These are phyloP conservation scores for Carassius auratus DNA, from an alignment of 2,113 vertebrate species.

Conservation along the genomic window DNA sequence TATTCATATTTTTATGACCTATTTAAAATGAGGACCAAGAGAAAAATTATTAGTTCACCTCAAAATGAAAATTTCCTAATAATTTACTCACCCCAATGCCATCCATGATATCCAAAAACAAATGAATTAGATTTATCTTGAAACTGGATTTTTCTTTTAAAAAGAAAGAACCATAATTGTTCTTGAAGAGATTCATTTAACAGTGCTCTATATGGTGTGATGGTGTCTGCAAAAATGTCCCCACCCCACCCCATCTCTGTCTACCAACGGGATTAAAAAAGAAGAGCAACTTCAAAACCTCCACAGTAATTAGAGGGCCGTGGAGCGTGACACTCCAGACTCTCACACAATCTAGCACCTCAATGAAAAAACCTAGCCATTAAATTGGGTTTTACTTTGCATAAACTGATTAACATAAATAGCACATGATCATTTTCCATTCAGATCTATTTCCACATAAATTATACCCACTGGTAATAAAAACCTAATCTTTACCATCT, in stretches of 20 bases:
- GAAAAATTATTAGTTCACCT: too few relatives aligned
- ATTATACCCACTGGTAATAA: not conserved
- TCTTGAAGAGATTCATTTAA: not conserved
- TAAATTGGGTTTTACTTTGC: constrained; percentile 47
- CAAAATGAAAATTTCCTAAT: too few relatives aligned
- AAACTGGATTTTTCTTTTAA: not conserved
- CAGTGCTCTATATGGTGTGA: not conserved
- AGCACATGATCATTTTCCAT: constrained; percentile 11
- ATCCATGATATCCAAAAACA: not conserved
- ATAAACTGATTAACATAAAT: constrained; percentile 48
- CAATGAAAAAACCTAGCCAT: constrained; percentile 27
- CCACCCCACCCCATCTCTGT: not conserved
- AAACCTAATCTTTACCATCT: not conserved
- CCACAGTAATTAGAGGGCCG: constrained; percentile 29
- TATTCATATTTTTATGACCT: too few relatives aligned
- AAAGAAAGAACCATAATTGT: not conserved
- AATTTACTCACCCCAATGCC: too few relatives aligned
- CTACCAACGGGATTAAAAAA: constrained; percentile 1
- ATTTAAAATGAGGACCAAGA: too few relatives aligned
- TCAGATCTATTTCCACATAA: constrained; percentile 15
- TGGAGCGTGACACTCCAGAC: constrained; percentile 14
- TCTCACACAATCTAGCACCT: not conserved
- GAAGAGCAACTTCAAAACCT: constrained; percentile 26
- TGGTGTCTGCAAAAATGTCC: not conserved
- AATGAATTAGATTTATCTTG: not conserved